Evolutionary conservation across 1,140 invertebrate species (phyloP), one percentile per base, ranked within the genome.

Genomic region (Dendrolimus kikuchii): DNA sequence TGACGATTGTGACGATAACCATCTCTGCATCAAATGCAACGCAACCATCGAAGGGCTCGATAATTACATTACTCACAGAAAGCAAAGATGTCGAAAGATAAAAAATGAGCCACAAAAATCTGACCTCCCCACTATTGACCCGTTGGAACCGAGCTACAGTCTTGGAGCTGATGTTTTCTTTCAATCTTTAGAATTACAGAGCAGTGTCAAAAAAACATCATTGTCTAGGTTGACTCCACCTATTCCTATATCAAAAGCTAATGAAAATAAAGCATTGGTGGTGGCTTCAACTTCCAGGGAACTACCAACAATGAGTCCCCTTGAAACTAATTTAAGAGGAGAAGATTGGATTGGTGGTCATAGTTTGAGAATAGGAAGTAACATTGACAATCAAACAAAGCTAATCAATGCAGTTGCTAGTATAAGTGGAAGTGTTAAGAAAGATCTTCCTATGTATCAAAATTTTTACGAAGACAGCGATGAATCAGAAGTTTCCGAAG

Each of bases 11-110:
- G 93, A 95, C 40, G 94, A 96, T 71, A 92, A 89, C 3, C 95
- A 97, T 66, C 90, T 95, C 52, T 97, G 95, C 76, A 91, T 96
- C 53, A 94, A 94, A 65, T 97, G 95, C 83, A 92, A 94, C 57
- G 68, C 89, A 2, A 96, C 94, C 1, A 92, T 97, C 42, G 80
- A 91, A 8, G 95, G 95, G 0, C 87, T 97, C 0, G 90, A 93
- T 8, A 94, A 94, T 70, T 97, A 97, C 73, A 90, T 97, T 0
- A 89, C 89, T 7, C 95, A 96, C 69, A 90, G 95, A 38, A 95
- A 95, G 75, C 82, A 90, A 62, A 78, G 90, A 66, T 93, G 92
- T 67, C 71, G 78, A 5, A 89, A 83, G 57, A 54, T 73, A 48
- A 86, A 68, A 71, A 70, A 41, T 40, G 67, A 72, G 44, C 72